Evolutionary conservation across 2,888 invertebrate species (phyloP).

Genomic region (Anoncus sp.): DNA sequence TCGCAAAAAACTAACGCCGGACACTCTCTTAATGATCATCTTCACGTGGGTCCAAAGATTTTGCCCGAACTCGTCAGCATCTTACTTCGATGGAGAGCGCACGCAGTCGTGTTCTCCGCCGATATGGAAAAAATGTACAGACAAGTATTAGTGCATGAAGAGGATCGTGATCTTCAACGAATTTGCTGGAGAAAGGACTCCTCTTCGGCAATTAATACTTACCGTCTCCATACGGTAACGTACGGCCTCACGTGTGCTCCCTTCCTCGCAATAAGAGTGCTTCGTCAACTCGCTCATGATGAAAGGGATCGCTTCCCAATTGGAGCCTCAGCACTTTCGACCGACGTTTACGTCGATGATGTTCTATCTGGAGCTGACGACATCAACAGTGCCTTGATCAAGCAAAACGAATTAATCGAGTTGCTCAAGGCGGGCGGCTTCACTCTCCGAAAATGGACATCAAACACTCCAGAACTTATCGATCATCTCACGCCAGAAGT

Average conservation of each 20-base stretch:
- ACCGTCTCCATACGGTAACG: conserved; percentile 25
- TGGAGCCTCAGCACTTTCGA: conserved; percentile 18
- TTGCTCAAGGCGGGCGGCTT: conserved; percentile 35
- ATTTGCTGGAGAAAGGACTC: conserved; percentile 74
- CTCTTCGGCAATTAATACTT: not conserved
- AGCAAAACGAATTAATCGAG: conserved; percentile 26
- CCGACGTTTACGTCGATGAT: conserved; percentile 55
- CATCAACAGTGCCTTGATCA: conserved; percentile 1
- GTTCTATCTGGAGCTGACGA: conserved; percentile 44
- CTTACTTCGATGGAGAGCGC: conserved; percentile 17
- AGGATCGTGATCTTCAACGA: conserved; percentile 71
- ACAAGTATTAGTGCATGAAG: conserved; percentile 19
- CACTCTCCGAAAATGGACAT: conserved; percentile 21
- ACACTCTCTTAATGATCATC: conserved; percentile 67
- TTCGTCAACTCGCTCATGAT: conserved; percentile 15
- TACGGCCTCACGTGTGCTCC: conserved; percentile 10
- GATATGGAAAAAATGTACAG: conserved; percentile 53
- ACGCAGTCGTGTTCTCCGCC: conserved; percentile 21
- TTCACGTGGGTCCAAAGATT: conserved; percentile 74
- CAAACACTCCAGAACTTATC: conserved; percentile 8
- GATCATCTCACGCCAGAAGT: not conserved
- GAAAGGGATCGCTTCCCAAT: conserved; percentile 17
- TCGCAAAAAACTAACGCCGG: conserved; percentile 70
- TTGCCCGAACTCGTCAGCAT: conserved; percentile 66
- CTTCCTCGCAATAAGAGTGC: conserved; percentile 22